Evolutionary conservation across 2,888 invertebrate genomes (phyloP), one percentile per base, ranked within the genome.

Genomic region (Parelbella ahira): DNA sequence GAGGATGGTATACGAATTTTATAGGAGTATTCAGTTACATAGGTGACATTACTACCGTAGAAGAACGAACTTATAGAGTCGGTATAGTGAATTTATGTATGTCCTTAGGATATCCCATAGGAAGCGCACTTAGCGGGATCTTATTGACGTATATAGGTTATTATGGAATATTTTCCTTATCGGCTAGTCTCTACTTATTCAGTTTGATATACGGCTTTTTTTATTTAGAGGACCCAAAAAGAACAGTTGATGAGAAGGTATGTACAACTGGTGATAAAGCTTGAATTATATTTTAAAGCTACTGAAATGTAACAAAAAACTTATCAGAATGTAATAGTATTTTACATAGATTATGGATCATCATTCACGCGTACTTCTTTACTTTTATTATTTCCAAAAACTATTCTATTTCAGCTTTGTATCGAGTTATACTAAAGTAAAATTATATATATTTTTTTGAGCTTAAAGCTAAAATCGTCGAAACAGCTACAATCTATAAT

Each of bases 1-100:
- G 95, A 4, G 95, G 95, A 2, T 95, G 94, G 95, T 94, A 94
- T 67, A 94, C 94, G 7, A 94, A 94, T 90, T 92, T 94, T 57
- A 93, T 95, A 89, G 94, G 94, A 6, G 92, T 95, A 36, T 94
- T 96, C 76, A 95, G 95, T 73, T 97, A 96, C 68, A 93, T 97
- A 33, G 93, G 93, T 21, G 96, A 97, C 62, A 93, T 96, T 6
- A 95, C 96, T 1, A 92, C 93, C 0, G 89, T 91, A 36, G 93
- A 95, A 64, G 93, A 92, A 34, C 89, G 96, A 53, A 97, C 97
- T 0, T 86, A 94, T 9, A 87, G 97, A 54, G 94, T 97, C 21
- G 96, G 96, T 3, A 91, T 97, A 37, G 92, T 95, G 34, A 97
- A 97, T 71, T 91, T 96, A 9, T 96, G 94, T 72, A 92, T 95